Conservation (phyloP, 92 coral and sea anemone genomes). For the Bergia sp. region DNA sequence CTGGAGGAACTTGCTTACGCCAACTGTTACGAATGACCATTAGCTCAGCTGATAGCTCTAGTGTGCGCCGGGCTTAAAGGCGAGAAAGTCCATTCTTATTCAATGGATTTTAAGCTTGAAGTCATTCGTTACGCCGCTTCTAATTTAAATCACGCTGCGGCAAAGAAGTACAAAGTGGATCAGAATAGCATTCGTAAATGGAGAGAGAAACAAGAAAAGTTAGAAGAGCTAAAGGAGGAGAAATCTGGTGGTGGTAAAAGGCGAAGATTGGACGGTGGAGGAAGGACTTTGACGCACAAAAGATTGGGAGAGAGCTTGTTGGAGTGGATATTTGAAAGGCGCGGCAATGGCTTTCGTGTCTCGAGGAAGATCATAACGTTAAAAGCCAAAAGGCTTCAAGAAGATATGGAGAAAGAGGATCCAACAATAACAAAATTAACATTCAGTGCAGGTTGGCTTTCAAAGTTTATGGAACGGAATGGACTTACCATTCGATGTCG, state of each 20-base stretch:
- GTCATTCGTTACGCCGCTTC: slow-evolving; percentile 43
- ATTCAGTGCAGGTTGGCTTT: slow-evolving; percentile 41
- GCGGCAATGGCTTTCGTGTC: slow-evolving; percentile 50
- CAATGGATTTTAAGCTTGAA: slow-evolving; percentile 49
- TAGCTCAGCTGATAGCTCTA: no score
- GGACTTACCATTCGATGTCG: slow-evolving; percentile 47
- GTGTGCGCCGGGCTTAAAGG: no score
- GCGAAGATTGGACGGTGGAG: slow-evolving; percentile 49
- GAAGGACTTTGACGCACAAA: slow-evolving; percentile 34
- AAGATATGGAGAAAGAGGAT: slow-evolving; percentile 9
- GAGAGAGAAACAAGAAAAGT: slow-evolving; percentile 47
- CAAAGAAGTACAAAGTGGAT: neutral
- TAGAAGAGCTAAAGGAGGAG: slow-evolving; percentile 28
- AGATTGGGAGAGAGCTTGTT: slow-evolving; percentile 42
- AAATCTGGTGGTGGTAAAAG: slow-evolving; percentile 49
- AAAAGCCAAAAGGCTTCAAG: slow-evolving; percentile 46
- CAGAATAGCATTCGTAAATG: slow-evolving; percentile 32
- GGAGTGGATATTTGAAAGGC: slow-evolving; percentile 54
- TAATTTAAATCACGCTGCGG: slow-evolving; percentile 51
- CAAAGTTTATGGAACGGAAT: slow-evolving; percentile 54
- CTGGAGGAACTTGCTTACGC: no score
- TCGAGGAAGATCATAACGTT: slow-evolving; percentile 38
- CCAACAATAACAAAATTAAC: slow-evolving; percentile 11
- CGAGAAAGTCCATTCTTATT: slow-evolving; percentile 49
- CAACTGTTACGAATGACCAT: no score